Evolutionary conservation across 2,888 invertebrate species (phyloP), one percentile per base, ranked within the genome.

Genomic region (Biston betularia): DNA sequence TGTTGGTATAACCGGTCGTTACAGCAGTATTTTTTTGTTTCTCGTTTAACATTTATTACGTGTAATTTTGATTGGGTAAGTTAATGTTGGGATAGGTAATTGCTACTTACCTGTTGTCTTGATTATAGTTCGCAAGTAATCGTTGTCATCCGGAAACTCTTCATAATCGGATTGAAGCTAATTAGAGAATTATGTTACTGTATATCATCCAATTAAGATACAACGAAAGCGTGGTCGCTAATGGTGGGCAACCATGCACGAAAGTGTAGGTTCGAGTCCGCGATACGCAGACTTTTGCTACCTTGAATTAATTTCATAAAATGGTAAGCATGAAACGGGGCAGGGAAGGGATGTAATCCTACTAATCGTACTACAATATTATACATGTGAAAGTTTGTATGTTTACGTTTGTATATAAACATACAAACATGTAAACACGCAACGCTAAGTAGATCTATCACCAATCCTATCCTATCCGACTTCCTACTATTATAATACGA

Each of bases 231-330:
- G 71, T 70, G 64, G 62, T 52, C 68, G 53, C 54, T 70, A 72
- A 70, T 70, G 48, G 54, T 68, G 54, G 62, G 62, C 46, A 56
- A 12, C 65, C 59, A 64, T 50, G 70, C 63, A 67, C 69, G 73
- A 72, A 75, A 77, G 73, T 68, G 71, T 58, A 42, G 73, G 71
- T 68, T 74, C 59, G 65, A 72, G 72, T 73, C 75, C 68, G 69
- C 71, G 62, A 72, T 70, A 38, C 52, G 33, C 52, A 11, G 14
- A 8, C 24, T 10, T 33, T 44, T 44, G n/a, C n/a, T 12, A 12
- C 6, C 9, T n/a, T 4, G 44, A n/a, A n/a, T 4, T 6, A 1
- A n/a, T 11, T 45, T 6, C 12, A n/a, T n/a, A 6, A 0, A n/a
- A 11, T n/a, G 6, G n/a, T 42, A 42, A 11, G 9, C 6, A 12